A percentile compares a stretch with the other conserved stretches of the same genome.
phyloP scores from a whole-genome alignment of 2,888 invertebrate genomes.

The Globia sparganii region DNA sequence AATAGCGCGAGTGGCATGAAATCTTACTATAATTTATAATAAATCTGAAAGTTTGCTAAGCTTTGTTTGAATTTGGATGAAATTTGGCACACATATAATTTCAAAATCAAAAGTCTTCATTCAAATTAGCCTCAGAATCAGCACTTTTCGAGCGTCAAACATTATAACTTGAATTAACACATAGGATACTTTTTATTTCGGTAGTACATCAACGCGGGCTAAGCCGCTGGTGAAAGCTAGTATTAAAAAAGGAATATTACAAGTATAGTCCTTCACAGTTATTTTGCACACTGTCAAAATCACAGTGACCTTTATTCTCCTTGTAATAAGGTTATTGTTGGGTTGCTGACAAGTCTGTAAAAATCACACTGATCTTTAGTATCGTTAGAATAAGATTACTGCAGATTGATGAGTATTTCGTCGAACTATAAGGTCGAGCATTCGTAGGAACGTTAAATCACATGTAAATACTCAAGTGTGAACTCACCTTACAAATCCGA shows the following conservation, averaged over 20 bases:
- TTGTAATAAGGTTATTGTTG: not conserved
- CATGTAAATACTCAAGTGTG: slow-evolving; percentile 8
- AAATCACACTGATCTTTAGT: not conserved
- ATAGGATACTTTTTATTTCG: too few species aligned
- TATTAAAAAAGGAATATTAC: not conserved
- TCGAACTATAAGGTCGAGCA: not conserved
- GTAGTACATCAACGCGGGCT: too few species aligned
- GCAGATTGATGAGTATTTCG: not conserved
- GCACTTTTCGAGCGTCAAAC: too few species aligned
- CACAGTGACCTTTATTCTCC: not conserved
- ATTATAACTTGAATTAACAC: too few species aligned
- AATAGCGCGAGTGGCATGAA: not conserved
- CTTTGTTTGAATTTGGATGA: not conserved
- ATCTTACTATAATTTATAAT: too few species aligned
- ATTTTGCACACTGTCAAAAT: not conserved
- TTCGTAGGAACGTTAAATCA: not conserved
- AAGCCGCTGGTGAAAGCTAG: too few species aligned
- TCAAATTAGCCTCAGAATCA: too few species aligned
- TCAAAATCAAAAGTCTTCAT: too few species aligned
- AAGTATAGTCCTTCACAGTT: not conserved
- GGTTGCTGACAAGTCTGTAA: not conserved
- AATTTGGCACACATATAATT: too few species aligned
- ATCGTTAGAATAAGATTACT: not conserved
- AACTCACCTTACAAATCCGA: slow-evolving; percentile 17
- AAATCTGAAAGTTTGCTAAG: not conserved